Percentiles rank a stretch among this genome's conserved stretches.
Conservation (phyloP, 2,888 invertebrate species). For the Syrphus vitripennis region DNA sequence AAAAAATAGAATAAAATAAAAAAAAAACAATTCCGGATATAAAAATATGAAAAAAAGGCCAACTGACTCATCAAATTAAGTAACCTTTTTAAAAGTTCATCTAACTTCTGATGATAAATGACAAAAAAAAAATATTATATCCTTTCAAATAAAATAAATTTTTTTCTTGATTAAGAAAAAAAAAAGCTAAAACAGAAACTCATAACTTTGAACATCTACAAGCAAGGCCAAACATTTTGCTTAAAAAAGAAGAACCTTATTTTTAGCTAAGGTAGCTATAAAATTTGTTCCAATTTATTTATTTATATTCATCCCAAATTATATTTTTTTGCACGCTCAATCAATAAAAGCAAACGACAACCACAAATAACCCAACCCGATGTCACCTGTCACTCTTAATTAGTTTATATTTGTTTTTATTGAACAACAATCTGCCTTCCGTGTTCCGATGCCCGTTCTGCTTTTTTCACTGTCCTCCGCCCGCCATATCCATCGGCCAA, state of each 20-base stretch:
- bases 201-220: not conserved
- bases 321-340: not conserved
- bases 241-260: not conserved
- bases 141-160: not conserved
- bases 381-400: conserved; percentile 59
- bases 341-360: conserved; percentile 29
- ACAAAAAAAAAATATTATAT: not conserved
- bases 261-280: not conserved
- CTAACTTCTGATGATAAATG: not conserved
- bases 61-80: conserved; percentile 2
- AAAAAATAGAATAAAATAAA: not conserved
- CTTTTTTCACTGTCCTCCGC: not conserved
- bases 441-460: not conserved
- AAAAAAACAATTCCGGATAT: too few relatives aligned
- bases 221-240: not conserved
- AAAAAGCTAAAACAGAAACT: not conserved
- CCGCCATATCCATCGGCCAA: too few relatives aligned
- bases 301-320: not conserved
- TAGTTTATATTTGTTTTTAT: conserved; percentile 48
- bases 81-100: not conserved
- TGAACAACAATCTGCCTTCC: not conserved
- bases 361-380: conserved; percentile 26
- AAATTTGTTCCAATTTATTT: not conserved
- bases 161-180: not conserved
- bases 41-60: conserved; percentile 1